Evolutionary conservation across 2,113 vertebrate genomes (phyloP).

Genomic region (Chascanopsetta lugubris): DNA sequence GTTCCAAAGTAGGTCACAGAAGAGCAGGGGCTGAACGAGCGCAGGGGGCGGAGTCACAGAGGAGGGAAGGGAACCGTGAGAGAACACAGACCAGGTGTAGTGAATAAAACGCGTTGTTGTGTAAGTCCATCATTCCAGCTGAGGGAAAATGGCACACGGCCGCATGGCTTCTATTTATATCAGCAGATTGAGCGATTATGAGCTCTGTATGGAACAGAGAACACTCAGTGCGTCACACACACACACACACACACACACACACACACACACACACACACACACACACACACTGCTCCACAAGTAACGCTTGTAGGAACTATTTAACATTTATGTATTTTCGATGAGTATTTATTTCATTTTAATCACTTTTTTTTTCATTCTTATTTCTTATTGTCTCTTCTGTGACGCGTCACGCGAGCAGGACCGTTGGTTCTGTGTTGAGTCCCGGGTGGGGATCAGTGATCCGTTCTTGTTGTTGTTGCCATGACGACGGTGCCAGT

Average conservation of each 20-base stretch:
- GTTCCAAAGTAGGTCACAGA: neutral
- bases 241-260: no score
- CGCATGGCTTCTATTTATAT: slow-evolving; percentile 60
- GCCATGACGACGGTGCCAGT: neutral
- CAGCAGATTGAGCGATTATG: slow-evolving; percentile 56
- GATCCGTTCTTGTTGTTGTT: neutral
- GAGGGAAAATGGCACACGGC: slow-evolving; percentile 13
- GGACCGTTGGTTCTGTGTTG: no score
- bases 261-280: no score
- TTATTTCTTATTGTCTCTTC: no score
- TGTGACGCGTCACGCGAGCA: neutral
- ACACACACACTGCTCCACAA: no score
- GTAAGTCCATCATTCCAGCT: slow-evolving; percentile 28
- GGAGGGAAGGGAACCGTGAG: neutral
- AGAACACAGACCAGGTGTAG: neutral
- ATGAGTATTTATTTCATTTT: no score
- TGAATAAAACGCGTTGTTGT: slow-evolving; percentile 17
- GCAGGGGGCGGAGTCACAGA: accelerated
- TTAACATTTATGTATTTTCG: no score
- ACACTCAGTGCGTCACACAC: slow-evolving; percentile 50
- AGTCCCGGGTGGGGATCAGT: no score
- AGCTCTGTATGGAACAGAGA: slow-evolving; percentile 39
- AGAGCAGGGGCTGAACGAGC: neutral
- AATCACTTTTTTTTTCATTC: no score
- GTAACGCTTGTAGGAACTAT: no score